Evolutionary conservation across 2,113 vertebrate genomes (phyloP).

Genomic region (Dipodomys spectabilis): DNA sequence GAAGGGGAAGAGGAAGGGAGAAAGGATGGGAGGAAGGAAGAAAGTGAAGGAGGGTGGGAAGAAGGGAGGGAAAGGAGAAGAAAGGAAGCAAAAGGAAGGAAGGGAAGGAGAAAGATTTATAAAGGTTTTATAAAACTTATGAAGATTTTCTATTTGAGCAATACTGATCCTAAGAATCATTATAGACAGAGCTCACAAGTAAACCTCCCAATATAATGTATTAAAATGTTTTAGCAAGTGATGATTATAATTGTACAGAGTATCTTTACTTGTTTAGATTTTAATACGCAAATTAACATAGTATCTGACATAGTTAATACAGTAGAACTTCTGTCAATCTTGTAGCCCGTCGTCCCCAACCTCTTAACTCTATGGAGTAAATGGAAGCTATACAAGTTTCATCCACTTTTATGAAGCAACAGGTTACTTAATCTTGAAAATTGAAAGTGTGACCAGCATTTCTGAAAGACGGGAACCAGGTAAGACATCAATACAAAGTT

Average conservation of each 20-base stretch:
- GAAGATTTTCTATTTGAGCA: no score
- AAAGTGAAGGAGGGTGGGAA: no score
- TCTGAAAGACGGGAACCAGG: neutral
- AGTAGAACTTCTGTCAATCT: neutral
- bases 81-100: no score
- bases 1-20: no score
- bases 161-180: neutral
- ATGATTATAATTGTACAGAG: no score
- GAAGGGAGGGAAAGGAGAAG: no score
- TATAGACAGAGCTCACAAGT: neutral
- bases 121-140: no score
- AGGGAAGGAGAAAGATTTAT: no score
- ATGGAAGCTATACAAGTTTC: constrained; percentile 1
- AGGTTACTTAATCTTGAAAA: constrained; percentile 10
- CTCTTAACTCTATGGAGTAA: neutral
- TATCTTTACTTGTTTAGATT: neutral
- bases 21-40: no score
- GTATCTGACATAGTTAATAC: neutral
- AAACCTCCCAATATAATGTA: neutral
- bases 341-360: neutral
- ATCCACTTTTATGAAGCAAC: neutral
- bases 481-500: neutral
- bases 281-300: neutral
- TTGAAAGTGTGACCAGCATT: neutral
- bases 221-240: neutral